phyloP scores from a whole-genome alignment of 2,888 invertebrate species.

The Metallyticus violacea region DNA sequence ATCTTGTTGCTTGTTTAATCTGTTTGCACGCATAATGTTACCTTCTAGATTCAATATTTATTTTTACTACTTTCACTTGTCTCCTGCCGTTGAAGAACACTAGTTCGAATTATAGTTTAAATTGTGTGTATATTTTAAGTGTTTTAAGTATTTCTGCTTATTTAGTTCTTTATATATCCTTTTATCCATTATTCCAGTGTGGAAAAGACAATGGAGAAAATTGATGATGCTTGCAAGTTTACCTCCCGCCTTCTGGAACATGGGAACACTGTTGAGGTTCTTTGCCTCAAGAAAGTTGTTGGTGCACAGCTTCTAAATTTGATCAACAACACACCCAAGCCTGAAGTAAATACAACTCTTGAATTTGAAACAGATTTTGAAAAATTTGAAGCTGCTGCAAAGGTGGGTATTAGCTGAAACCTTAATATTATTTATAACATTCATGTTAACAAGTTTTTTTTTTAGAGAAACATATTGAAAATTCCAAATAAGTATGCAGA shows the following conservation, averaged over 20 bases:
- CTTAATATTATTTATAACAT: neutral
- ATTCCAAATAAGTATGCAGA: no score
- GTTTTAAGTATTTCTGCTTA: no score
- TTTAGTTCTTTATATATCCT: neutral
- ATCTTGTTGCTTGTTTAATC: no score
- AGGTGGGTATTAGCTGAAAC: slow-evolving; percentile 40
- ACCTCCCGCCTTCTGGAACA: slow-evolving; percentile 76
- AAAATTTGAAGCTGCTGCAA: slow-evolving; percentile 69
- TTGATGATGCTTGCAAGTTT: slow-evolving; percentile 85
- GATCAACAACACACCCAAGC: slow-evolving; percentile 77
- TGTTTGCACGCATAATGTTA: no score
- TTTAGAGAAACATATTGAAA: no score
- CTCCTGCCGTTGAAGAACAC: no score
- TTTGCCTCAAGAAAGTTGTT: slow-evolving; percentile 77
- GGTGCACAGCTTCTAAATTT: slow-evolving; percentile 73
- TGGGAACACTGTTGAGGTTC: slow-evolving; percentile 81
- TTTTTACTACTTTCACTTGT: no score
- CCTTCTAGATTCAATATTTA: no score
- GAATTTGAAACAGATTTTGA: slow-evolving; percentile 79
- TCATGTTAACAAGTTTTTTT: neutral
- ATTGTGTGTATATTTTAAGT: no score
- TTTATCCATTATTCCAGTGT: slow-evolving; percentile 50
- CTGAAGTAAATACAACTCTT: slow-evolving; percentile 73
- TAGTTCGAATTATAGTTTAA: no score
- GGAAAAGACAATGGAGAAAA: slow-evolving; percentile 78